Base-by-base conservation (phyloP, 2,113 vertebrate species). In the Phocoena phocoena region DNA sequence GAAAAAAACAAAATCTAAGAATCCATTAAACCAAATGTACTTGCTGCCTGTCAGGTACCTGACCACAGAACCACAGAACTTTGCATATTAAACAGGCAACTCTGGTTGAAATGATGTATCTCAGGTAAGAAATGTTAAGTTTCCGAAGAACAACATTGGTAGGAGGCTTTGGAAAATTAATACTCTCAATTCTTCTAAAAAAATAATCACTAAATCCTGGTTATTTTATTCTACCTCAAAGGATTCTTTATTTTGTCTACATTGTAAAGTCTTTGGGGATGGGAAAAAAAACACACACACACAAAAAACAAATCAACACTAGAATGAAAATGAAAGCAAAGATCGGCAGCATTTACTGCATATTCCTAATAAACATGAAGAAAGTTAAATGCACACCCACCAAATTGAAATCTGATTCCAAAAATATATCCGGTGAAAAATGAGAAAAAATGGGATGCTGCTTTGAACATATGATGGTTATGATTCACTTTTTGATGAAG, bases 401-500 rank as follows among this genome's bases (percentile, higher is more conserved):
- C 47, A 83, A 90, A 87, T 1, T 67, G 44, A 93, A 95, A 74
- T 73, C 47, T 47, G 31, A 67, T 38, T 93, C 86, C 44, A 55
- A 97, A 53, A 76, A 63, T 58, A 65, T 38, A 36, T 55, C 68
- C 63, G 36, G 44, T 20, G n/a, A 90, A 84, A 84, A 73, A 28
- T 58, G 73, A 84, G 38, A 76, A 36, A 79, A 58, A 9, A n/a
- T 33, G 63, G 70, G 63, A 55, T 47, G 47, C 53, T 71, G 58
- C 58, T 93, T 58, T 90, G 85, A 93, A 87, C 74, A 90, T 70
- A 4, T 88, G 70, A 91, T 85, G 76, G 41, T 88, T 76, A 63
- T 65, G 81, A 93, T 88, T 96, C 65, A 85, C 76, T 84, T 70
- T 93, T 91, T 90, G 77, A 50, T 88, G 28, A 91, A n/a, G 70